These are phyloP conservation scores for Lochmaea capreae DNA, from an alignment of 2,888 invertebrate genomes.

Conservation along the genomic window DNA sequence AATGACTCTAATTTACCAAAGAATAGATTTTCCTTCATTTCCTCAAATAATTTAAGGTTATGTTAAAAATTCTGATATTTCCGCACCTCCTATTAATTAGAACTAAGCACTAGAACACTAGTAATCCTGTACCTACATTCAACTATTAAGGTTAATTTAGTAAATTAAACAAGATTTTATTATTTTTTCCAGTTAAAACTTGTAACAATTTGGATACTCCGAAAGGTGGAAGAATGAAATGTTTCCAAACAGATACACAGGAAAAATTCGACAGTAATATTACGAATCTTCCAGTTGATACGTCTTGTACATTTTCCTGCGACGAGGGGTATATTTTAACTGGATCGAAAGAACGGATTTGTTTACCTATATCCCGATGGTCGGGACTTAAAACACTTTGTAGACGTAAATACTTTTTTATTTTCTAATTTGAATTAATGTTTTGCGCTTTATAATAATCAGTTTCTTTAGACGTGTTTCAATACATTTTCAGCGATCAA, in stretches of 20 bases:
- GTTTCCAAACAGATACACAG: conserved; percentile 65
- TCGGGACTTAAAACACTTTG: conserved; percentile 76
- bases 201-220: conserved; percentile 71
- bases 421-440: too few species aligned
- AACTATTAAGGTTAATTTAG: too few species aligned
- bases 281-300: conserved; percentile 69
- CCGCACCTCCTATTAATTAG: too few species aligned
- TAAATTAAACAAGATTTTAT: neutral
- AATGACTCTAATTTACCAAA: too few species aligned
- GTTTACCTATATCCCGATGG: conserved; percentile 76
- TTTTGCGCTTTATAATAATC: neutral
- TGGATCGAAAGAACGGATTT: conserved; percentile 73
- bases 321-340: conserved; percentile 73
- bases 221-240: conserved; percentile 69
- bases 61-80: too few species aligned
- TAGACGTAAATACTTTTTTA: conserved; percentile 68
- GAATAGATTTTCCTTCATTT: too few species aligned
- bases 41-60: too few species aligned
- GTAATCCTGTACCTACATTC: too few species aligned
- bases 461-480: conserved; percentile 13
- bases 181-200: conserved; percentile 69
- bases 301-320: conserved; percentile 74
- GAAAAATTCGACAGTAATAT: conserved; percentile 58
- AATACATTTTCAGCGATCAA: conserved; percentile 58
- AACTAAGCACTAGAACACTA: too few species aligned